Evolutionary conservation across 35 echinoderm and acorn worm species (phyloP), one percentile per base, ranked within the genome.

Genomic region (Patiria miniata): DNA sequence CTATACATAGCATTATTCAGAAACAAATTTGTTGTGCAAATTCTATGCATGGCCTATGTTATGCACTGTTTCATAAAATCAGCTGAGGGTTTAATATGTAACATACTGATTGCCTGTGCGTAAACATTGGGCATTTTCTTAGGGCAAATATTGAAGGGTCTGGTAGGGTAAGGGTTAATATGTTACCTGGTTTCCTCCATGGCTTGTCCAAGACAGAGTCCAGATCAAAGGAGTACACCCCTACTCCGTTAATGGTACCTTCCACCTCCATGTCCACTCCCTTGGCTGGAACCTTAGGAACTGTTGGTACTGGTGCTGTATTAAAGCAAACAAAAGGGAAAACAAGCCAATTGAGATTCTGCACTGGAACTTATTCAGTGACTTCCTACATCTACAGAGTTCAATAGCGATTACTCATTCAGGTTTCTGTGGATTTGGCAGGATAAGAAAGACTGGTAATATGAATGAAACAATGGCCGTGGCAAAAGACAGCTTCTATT

Each of bases 111-210:
- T n/a, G n/a, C n/a, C n/a, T n/a, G n/a, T n/a, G n/a, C n/a, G n/a
- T n/a, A n/a, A n/a, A n/a, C n/a, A n/a, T n/a, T 39, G 2, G 2
- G 19, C 23, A 34, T 37, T 80, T 34, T 34, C 32, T 34, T 80
- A 5, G 5, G 2, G 7, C 38, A 2, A n/a, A 8, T 7, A 80
- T 39, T n/a, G 38, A 12, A 12, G 4, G 42, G 12, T 47, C 42
- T 12, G n/a, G n/a, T n/a, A n/a, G n/a, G n/a, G n/a, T n/a, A n/a
- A n/a, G n/a, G n/a, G n/a, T 47, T 6, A 47, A 26, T 33, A 52
- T 59, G 59, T 78, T 85, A 98, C 96, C 96, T 92, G 96, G 96
- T 90, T 98, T 98, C 51, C 89, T 94, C 96, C 96, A 98, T 38
- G 96, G 92, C 39, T 94, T 98, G 47, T 98, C 96, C 57, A 84